These are phyloP conservation scores for Apostichopus leukothele DNA, from an alignment of 53 echinoderm and acorn worm species.

Conservation along the genomic window DNA sequence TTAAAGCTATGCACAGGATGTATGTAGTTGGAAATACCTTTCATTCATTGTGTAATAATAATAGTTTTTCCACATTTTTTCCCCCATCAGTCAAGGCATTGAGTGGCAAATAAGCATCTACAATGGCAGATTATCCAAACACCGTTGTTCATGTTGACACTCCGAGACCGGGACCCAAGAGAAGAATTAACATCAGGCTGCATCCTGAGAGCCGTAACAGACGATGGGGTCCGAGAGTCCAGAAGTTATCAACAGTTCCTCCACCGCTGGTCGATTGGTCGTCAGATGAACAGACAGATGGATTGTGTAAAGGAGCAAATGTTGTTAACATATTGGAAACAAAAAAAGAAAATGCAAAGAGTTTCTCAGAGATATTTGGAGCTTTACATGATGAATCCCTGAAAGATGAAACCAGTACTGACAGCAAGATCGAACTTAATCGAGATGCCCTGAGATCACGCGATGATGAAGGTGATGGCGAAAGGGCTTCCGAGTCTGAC, in stretches of 20 bases:
- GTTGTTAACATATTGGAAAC: neutral
- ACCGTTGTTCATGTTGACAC: slow-evolving; percentile 20
- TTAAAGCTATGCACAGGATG: too few relatives aligned
- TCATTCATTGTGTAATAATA: too few relatives aligned
- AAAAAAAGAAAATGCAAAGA: neutral
- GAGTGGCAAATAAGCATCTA: too few relatives aligned
- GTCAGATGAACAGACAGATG: neutral
- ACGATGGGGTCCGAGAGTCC: neutral
- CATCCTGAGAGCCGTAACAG: neutral
- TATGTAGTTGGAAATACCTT: too few relatives aligned
- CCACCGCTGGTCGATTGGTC: neutral
- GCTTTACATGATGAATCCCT: neutral
- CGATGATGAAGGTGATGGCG: neutral
- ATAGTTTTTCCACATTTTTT: too few relatives aligned
- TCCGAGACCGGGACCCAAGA: slow-evolving; percentile 1
- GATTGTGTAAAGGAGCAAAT: neutral
- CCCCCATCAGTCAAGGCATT: too few relatives aligned
- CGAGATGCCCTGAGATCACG: neutral
- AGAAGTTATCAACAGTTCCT: neutral
- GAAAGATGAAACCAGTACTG: neutral
- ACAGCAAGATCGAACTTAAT: neutral
- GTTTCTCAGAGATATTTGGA: neutral
- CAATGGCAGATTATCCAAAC: neutral
- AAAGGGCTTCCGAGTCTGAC: slow-evolving; percentile 39
- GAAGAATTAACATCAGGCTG: slow-evolving; percentile 21